Percentiles rank a stretch among this genome's conserved stretches.
Conservation (phyloP, 2,888 invertebrate genomes). For the Dorcus hopei region DNA sequence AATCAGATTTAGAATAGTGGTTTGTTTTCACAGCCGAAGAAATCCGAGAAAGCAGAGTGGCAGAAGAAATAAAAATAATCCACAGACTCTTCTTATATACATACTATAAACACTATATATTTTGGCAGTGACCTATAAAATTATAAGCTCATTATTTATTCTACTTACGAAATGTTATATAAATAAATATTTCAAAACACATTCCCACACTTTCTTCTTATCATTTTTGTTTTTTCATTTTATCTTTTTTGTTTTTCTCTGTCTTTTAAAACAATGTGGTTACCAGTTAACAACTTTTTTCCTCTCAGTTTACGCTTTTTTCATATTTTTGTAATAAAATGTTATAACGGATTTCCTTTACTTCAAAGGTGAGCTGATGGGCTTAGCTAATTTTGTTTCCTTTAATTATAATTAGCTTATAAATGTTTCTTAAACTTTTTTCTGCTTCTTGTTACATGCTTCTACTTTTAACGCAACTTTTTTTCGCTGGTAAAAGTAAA, state of each 20-base stretch:
- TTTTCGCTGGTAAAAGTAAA: constrained; percentile 1
- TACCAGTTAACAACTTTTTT: neutral
- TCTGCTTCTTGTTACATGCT: constrained; percentile 8
- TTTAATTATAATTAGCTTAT: neutral
- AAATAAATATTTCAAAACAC: constrained; percentile 14
- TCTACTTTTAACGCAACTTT: constrained; percentile 2
- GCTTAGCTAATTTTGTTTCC: constrained; percentile 16
- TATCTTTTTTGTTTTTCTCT: constrained; percentile 11
- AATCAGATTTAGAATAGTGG: constrained; percentile 24
- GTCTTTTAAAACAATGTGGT: neutral
- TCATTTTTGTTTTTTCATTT: constrained; percentile 4
- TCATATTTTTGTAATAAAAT: constrained; percentile 7
- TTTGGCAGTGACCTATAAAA: constrained; percentile 11
- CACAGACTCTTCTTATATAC: constrained; percentile 4
- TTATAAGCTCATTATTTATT: constrained; percentile 13
- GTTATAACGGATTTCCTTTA: constrained; percentile 4
- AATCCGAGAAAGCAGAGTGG: constrained; percentile 61
- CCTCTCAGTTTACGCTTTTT: constrained; percentile 4
- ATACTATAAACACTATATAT: neutral
- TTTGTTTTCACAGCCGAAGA: constrained; percentile 66
- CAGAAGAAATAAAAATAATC: constrained; percentile 45
- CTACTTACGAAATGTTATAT: constrained; percentile 16
- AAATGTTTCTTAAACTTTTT: neutral
- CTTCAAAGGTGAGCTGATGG: constrained; percentile 13
- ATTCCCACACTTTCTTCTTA: constrained; percentile 5